Conservation (phyloP, 2,888 invertebrate species). For the Andrena haemorrhoa region DNA sequence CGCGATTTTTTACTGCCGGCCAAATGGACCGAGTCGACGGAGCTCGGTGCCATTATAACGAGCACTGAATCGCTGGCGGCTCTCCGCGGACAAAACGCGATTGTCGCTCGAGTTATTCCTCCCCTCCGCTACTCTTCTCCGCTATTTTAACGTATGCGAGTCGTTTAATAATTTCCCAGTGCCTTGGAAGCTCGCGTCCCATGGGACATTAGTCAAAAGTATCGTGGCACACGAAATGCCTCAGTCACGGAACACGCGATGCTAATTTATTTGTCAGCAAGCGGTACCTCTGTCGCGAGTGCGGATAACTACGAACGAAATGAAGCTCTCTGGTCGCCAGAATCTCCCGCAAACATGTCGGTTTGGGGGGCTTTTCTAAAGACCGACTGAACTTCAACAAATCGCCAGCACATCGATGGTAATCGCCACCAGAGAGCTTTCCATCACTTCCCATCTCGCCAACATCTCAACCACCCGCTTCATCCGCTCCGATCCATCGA, state of each 20-base stretch:
- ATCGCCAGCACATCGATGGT: background rate
- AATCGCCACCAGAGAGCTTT: background rate
- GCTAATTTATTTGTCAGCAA: too few relatives aligned
- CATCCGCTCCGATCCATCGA: background rate
- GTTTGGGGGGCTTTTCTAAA: too few relatives aligned
- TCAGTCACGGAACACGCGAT: too few relatives aligned
- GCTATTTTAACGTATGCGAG: background rate
- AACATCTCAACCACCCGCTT: background rate
- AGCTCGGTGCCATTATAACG: constrained; percentile 28
- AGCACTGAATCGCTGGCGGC: constrained; percentile 3
- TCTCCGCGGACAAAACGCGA: constrained; percentile 18
- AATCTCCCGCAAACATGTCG: too few relatives aligned
- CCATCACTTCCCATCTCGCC: background rate
- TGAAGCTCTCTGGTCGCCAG: too few relatives aligned
- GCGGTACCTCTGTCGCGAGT: too few relatives aligned
- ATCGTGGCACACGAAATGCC: too few relatives aligned
- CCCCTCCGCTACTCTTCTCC: too few relatives aligned
- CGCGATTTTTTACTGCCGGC: constrained; percentile 33
- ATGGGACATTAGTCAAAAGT: too few relatives aligned
- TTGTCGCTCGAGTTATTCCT: background rate
- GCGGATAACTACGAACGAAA: background rate
- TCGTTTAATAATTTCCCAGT: background rate
- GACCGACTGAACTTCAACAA: background rate
- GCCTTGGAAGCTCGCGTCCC: background rate
- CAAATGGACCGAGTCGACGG: constrained; percentile 44